Evolutionary conservation across 2,113 vertebrate species (phyloP).

Genomic region (Leucoraja erinaceus): DNA sequence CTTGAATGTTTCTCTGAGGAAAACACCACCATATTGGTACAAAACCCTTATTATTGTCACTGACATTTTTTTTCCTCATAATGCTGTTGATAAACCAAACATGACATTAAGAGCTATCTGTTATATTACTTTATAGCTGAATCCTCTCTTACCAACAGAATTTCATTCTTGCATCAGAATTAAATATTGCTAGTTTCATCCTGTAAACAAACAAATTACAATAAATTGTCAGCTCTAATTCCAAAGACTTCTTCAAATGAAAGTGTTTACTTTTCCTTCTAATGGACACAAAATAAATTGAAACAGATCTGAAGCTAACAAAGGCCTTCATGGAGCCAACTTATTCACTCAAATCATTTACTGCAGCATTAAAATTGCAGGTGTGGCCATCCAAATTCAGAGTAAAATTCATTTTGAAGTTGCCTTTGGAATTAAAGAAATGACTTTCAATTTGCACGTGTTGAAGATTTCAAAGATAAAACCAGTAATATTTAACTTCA

Average conservation of each 20-base stretch:
- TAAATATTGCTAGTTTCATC: not conserved
- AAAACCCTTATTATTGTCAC: not conserved
- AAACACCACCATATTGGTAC: slow-evolving; percentile 21
- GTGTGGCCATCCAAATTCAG: not conserved
- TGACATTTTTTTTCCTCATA: not conserved
- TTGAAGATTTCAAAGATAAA: too few relatives aligned
- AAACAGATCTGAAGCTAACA: not conserved
- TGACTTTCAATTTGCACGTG: too few relatives aligned
- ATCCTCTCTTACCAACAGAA: not conserved
- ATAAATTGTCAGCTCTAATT: not conserved
- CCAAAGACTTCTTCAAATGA: not conserved
- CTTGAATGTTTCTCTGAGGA: slow-evolving; percentile 37
- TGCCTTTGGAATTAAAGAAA: too few relatives aligned
- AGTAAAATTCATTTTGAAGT: too few relatives aligned
- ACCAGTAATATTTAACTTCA: too few relatives aligned
- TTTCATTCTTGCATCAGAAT: not conserved
- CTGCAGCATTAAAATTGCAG: not conserved
- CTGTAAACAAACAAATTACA: not conserved
- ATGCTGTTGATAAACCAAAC: not conserved
- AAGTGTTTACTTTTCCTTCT: not conserved
- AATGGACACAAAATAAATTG: not conserved
- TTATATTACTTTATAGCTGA: not conserved
- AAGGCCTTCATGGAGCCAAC: not conserved
- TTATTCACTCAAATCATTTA: not conserved
- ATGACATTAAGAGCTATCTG: not conserved